Percentiles rank a stretch among this genome's conserved stretches.
Conservation (phyloP, 2,797 vertebrate species). For the Crenichthys baileyi region DNA sequence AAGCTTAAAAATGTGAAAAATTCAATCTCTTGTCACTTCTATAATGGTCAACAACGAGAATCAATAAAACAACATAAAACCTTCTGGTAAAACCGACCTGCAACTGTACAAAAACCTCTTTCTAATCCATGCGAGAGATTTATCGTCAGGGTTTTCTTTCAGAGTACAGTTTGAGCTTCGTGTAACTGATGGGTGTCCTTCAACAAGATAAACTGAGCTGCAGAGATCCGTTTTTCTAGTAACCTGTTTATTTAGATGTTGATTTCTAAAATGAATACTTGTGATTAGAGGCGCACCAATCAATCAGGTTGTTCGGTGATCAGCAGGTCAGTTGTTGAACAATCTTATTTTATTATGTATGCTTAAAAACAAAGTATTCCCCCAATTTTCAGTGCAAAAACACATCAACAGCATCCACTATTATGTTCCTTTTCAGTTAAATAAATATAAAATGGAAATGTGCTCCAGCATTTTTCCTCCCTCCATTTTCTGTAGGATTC, state of each 20-base stretch:
- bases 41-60: not conserved
- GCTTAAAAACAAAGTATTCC: not conserved
- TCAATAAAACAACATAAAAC: not conserved
- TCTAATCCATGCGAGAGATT: not conserved
- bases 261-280: not conserved
- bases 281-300: not conserved
- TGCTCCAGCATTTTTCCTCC: not conserved
- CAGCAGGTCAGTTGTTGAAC: not conserved
- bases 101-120: not conserved
- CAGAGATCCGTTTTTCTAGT: not conserved
- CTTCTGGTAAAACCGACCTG: not conserved
- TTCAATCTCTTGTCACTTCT: not conserved
- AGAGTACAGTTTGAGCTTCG: not conserved
- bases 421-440: not conserved
- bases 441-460: not conserved
- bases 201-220: constrained; percentile 4
- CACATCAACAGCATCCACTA: not conserved
- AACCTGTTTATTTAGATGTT: not conserved
- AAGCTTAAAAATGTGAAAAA: not conserved
- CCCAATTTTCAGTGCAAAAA: not conserved
- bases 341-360: not conserved
- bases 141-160: not conserved
- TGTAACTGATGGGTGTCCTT: not conserved
- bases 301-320: not conserved
- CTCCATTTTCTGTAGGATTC: not conserved